Base-by-base conservation (phyloP, 1,140 invertebrate genomes). In the Pogonus chalceus region DNA sequence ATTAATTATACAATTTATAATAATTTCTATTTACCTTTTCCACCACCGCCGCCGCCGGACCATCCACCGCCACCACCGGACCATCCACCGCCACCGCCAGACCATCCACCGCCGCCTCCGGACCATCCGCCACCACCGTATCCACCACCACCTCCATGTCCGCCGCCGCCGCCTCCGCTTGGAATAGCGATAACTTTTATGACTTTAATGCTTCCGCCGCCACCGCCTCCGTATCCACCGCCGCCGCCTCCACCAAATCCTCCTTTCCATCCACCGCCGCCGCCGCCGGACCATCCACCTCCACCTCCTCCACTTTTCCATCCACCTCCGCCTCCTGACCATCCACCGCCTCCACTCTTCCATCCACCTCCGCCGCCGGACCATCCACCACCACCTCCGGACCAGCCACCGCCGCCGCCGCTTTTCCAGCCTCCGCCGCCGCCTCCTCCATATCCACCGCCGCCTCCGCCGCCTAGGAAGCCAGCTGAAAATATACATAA, bases 221-320 rank as follows among this genome's bases (percentile, higher is more conserved):
- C 37, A 18, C 37, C 37, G 4, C 37, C 37, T 9, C 37, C 37
- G 18, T 12, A 43, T 43, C 37, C 37, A 18, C 37, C 3, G 67
- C 70, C 58, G 66, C 65, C 57, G 67, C 69, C 57, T 66, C 68
- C 62, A 59, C 64, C 50, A 63, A 65, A 54, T 62, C 63, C 39
- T 60, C 58, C 58, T 71, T 21, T 62, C 65, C 35, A 62, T 60
- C 12, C 61, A 58, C 56, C 62, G 56, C 53, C 23, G 23, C 21
- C 31, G 51, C 51, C 39, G 56, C 53, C 35, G 51, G 51, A 24
- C 64, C 62, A 48, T 55, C 56, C n/a, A n/a, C n/a, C 20, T 55
- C 52, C 23, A 50, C 57, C 22, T 55, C 35, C 16, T 53, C 24
- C n/a, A 35, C 26, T 16, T 22, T 23, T 46, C 20, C 47, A 39